Evolutionary conservation across 1,140 invertebrate species (phyloP).

Genomic region (Drosophila willistoni): DNA sequence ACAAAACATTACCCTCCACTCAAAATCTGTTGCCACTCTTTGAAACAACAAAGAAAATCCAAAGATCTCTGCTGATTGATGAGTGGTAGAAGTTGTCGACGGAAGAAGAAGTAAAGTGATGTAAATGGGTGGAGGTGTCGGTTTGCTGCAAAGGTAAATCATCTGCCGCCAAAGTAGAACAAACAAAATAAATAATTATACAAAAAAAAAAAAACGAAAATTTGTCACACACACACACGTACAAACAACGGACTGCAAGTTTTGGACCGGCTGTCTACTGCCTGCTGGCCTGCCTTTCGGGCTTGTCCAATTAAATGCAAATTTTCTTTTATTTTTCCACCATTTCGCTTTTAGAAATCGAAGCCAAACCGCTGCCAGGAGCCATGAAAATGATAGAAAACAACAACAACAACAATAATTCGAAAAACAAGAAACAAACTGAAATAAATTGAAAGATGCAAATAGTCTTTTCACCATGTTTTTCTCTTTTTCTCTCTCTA

Average conservation of each 20-base stretch:
- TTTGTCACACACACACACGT: constrained; percentile 42
- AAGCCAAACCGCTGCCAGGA: constrained; percentile 25
- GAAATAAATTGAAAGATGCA: constrained; percentile 26
- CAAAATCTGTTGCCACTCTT: not conserved
- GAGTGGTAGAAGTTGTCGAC: constrained; percentile 58
- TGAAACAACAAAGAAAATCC: constrained; percentile 44
- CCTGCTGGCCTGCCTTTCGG: not conserved
- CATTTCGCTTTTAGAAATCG: constrained; percentile 58
- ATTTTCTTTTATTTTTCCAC: constrained; percentile 53
- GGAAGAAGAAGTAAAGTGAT: constrained; percentile 18
- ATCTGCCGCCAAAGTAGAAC: constrained; percentile 61
- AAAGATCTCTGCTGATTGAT: constrained; percentile 63
- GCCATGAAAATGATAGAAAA: not conserved
- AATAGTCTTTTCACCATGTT: constrained; percentile 52
- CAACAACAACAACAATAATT: constrained; percentile 32
- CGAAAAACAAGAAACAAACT: constrained; percentile 7
- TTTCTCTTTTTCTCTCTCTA: not conserved
- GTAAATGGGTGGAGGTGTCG: not conserved
- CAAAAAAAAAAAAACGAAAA: constrained; percentile 6
- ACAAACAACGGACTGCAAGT: not conserved
- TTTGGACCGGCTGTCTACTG: not conserved
- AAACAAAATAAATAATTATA: constrained; percentile 26
- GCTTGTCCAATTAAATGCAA: constrained; percentile 76
- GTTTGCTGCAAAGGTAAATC: too few species aligned
- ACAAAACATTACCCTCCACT: constrained; percentile 16